Percentiles rank a stretch among this genome's conserved stretches.
phyloP scores from a whole-genome alignment of 2,113 vertebrate genomes.

The Melanotaenia duboulayi region DNA sequence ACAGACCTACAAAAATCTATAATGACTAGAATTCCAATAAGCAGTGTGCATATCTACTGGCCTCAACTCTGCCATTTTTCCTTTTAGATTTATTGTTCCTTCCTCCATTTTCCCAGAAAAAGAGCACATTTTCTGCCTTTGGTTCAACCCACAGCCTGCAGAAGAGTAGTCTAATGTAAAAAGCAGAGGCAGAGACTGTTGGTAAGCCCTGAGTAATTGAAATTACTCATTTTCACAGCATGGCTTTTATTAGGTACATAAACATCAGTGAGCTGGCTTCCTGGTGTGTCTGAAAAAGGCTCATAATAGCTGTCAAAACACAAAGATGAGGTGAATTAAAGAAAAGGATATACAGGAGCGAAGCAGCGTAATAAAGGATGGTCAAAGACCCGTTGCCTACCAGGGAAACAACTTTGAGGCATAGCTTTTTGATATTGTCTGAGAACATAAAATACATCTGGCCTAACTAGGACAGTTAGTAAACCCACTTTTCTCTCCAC shows the following conservation, averaged over 20 bases:
- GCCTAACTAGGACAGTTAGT: conserved; percentile 18
- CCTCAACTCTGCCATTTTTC: neutral
- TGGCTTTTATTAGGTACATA: conserved; percentile 72
- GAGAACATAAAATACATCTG: conserved; percentile 16
- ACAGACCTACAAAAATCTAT: conserved; percentile 11
- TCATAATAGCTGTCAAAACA: conserved; percentile 68
- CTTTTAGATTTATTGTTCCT: neutral
- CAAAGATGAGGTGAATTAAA: conserved; percentile 39
- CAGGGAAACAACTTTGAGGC: conserved; percentile 32
- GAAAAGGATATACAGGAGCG: conserved; percentile 21
- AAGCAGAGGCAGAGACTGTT: conserved; percentile 42
- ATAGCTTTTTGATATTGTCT: conserved; percentile 11
- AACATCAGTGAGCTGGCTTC: conserved; percentile 60
- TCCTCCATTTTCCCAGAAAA: conserved; percentile 25
- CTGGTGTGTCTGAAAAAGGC: conserved; percentile 52
- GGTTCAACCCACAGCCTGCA: conserved; percentile 49
- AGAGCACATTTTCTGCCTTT: conserved; percentile 43
- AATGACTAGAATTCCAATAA: conserved; percentile 22
- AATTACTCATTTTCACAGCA: conserved; percentile 75
- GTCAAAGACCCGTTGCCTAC: conserved; percentile 19
- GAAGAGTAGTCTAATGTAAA: conserved; percentile 48
- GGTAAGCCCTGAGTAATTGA: conserved; percentile 65
- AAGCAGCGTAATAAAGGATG: conserved; percentile 37
- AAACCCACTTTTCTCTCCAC: neutral
- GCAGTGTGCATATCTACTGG: conserved; percentile 27